A percentile compares a stretch with the other conserved stretches of the same genome.
These are phyloP conservation scores for Drosophila funebris DNA, from an alignment of 1,140 invertebrate genomes.

Conservation along the genomic window DNA sequence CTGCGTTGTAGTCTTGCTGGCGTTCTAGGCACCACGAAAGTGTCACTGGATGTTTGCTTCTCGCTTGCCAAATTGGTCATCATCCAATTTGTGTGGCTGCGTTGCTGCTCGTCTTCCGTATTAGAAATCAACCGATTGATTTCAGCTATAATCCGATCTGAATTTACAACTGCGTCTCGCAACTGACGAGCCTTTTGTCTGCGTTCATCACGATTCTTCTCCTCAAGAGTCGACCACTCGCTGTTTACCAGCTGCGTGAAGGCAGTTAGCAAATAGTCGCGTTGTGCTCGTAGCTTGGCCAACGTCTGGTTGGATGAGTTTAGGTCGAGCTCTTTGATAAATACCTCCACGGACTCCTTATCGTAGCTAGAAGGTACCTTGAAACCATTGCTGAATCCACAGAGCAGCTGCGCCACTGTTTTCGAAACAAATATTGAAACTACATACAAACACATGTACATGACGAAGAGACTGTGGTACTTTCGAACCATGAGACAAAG, in stretches of 20 bases:
- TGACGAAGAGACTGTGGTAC: background rate
- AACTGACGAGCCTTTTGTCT: constrained; percentile 1
- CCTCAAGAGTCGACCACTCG: background rate
- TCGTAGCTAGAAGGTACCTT: constrained; percentile 41
- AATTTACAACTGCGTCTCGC: background rate
- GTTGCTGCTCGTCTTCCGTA: background rate
- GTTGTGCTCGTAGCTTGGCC: constrained; percentile 20
- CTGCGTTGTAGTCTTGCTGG: background rate
- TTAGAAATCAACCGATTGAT: constrained; percentile 5
- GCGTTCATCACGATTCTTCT: background rate
- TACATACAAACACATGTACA: constrained; percentile 29
- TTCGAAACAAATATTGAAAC: constrained; percentile 14
- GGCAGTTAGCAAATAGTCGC: constrained; percentile 40
- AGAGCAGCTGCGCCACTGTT: constrained; percentile 3
- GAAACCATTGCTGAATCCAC: background rate
- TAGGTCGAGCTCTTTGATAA: constrained; percentile 33
- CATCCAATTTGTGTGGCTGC: background rate
- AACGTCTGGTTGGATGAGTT: background rate
- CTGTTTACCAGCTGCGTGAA: constrained; percentile 34
- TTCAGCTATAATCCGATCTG: constrained; percentile 20
- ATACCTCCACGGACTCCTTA: constrained; percentile 33
- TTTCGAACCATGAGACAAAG: background rate
- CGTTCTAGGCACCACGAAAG: constrained; percentile 5
- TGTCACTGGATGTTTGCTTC: background rate
- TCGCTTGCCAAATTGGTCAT: background rate